A percentile compares a stretch with the other conserved stretches of the same genome.
Conservation (phyloP, 1,140 invertebrate species). For the Bombus sylvicola region DNA sequence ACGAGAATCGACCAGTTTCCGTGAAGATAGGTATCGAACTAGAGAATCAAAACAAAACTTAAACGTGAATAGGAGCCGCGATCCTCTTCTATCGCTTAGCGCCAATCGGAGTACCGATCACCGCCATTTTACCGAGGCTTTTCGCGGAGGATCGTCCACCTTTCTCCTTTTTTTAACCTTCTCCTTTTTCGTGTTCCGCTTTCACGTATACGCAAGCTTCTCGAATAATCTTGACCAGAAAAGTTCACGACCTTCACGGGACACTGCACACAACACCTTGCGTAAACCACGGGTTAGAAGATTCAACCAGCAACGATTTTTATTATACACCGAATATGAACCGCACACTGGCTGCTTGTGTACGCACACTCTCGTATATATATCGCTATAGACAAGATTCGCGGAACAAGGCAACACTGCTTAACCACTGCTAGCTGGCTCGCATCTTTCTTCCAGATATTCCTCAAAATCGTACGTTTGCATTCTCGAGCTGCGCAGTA, state of each 20-base stretch:
- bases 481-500: slow-evolving; percentile 46
- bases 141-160: slow-evolving; percentile 51
- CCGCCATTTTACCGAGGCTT: slow-evolving; percentile 78
- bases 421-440: slow-evolving; percentile 30
- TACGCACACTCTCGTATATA: slow-evolving; percentile 33
- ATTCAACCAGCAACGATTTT: slow-evolving; percentile 20
- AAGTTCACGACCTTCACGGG: slow-evolving; percentile 38
- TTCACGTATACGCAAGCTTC: slow-evolving; percentile 46
- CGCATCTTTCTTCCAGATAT: slow-evolving; percentile 29
- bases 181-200: slow-evolving; percentile 28
- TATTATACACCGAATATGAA: slow-evolving; percentile 39
- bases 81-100: slow-evolving; percentile 71
- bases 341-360: slow-evolving; percentile 46
- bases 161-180: slow-evolving; percentile 39
- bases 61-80: slow-evolving; percentile 58
- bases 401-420: slow-evolving; percentile 14
- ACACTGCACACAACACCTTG: slow-evolving; percentile 13
- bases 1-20: slow-evolving; percentile 31
- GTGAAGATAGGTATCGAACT: slow-evolving; percentile 12
- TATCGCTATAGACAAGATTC: slow-evolving; percentile 19
- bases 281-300: background rate
- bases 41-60: slow-evolving; percentile 66
- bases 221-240: slow-evolving; percentile 46
- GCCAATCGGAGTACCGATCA: slow-evolving; percentile 74
- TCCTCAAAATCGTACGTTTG: slow-evolving; percentile 19